Evolutionary conservation across 2,797 vertebrate genomes (phyloP), one percentile per base, ranked within the genome.

Genomic region (Orientallactaga sibirica): DNA sequence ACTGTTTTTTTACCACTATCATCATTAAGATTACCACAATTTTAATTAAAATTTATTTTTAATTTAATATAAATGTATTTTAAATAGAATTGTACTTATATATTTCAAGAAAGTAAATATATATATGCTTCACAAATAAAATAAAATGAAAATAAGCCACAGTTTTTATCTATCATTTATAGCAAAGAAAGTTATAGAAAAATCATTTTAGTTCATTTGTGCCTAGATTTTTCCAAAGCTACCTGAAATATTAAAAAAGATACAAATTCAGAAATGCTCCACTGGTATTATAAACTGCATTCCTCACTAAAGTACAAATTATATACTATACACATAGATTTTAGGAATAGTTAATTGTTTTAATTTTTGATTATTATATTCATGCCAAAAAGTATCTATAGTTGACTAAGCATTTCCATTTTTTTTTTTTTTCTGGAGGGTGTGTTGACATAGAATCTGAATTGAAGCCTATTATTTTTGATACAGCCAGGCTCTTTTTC

Each of bases 381-480:
- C 15, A 70, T 37, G 62, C 27, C 73, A 76, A 81, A 68, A 78
- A 85, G 37, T 77, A 84, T 12, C 73, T 82, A 2, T 4, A 70
- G 61, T 81, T 90, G 37, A 92, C 86, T 88, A 91, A 86, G 48
- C 20, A 88, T 12, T 7, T 18, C 61, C 25, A 11, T 18, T 91
- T 92, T 92, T 88, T n/a, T 67, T 91, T 92, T 92, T 88, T n/a
- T 67, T 91, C 70, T 86, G 55, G 67, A 93, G 76, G 20, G 62
- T 91, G 55, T 70, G 90, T 61, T 79, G 68, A 90, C 81, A 37
- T 82, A 64, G 70, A 87, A 79, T 86, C 27, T 14, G 62, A 84
- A 83, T 27, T n/a, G 76, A 94, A 88, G 71, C 7, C 3, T 9
- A 52, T 90, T 96, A 58, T 27, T 86, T 95, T 94, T 88, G 95